phyloP scores from a whole-genome alignment of 2,888 invertebrate genomes.

The Euzetes globulus region DNA sequence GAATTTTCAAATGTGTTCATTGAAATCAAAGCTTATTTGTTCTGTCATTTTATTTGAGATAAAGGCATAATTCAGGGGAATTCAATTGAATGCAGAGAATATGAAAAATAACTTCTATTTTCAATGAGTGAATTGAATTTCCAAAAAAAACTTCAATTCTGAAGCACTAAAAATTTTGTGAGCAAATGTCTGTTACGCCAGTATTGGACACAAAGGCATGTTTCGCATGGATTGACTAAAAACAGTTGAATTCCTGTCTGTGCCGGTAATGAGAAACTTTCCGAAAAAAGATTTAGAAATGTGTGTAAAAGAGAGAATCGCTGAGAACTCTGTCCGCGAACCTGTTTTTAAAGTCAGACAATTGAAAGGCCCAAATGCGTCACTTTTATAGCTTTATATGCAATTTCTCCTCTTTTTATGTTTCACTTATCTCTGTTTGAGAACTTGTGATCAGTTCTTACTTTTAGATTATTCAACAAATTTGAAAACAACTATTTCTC shows the following conservation, averaged over 20 bases:
- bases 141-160: no score
- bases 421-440: not conserved
- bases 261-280: not conserved
- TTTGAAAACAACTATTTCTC: not conserved
- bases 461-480: not conserved
- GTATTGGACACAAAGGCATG: not conserved
- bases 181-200: not conserved
- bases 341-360: constrained; percentile 3
- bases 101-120: no score
- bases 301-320: not conserved
- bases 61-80: no score
- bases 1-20: no score
- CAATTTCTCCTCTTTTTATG: not conserved
- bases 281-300: not conserved
- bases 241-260: constrained; percentile 3
- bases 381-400: not conserved
- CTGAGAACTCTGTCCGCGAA: not conserved
- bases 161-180: no score
- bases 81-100: no score
- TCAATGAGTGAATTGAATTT: no score
- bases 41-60: no score
- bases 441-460: not conserved
- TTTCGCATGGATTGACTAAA: constrained; percentile 3
- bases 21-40: no score
- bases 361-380: not conserved